Evolutionary conservation across 1,140 invertebrate genomes (phyloP).

Genomic region (Hyles vespertilio): DNA sequence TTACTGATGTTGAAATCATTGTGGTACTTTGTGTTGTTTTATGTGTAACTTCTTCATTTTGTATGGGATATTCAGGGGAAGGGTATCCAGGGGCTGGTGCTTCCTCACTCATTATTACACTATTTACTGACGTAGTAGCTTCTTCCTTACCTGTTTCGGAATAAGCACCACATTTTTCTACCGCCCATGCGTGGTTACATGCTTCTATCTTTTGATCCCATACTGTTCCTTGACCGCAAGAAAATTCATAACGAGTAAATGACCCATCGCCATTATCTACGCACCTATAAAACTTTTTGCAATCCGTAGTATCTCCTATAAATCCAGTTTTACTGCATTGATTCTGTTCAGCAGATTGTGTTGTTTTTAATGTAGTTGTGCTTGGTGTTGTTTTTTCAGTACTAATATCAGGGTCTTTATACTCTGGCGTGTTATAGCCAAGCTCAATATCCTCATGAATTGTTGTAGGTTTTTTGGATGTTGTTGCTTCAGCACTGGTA

Average conservation of each 20-base stretch:
- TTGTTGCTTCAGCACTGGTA: constrained; percentile 34
- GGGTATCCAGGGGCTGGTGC: not conserved
- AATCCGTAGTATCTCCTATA: constrained; percentile 76
- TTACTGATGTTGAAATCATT: constrained; percentile 37
- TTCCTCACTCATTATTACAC: not conserved
- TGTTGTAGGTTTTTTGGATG: constrained; percentile 11
- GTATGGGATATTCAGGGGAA: not conserved
- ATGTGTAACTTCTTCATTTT: not conserved
- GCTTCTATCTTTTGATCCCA: constrained; percentile 78
- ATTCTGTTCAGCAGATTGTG: constrained; percentile 8
- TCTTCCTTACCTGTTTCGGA: not conserved
- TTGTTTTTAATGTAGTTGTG: too few relatives aligned
- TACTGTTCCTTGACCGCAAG: constrained; percentile 79
- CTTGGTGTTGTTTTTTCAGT: too few relatives aligned
- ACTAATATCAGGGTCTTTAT: too few relatives aligned
- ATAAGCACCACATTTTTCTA: constrained; percentile 34
- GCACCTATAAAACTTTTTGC: constrained; percentile 82
- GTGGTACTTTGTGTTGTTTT: not conserved
- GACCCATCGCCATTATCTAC: constrained; percentile 77
- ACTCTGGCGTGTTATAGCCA: constrained; percentile 7
- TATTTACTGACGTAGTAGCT: not conserved
- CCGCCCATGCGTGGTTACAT: constrained; percentile 76
- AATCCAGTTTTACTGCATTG: constrained; percentile 72
- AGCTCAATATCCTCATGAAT: too few relatives aligned
- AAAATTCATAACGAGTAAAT: constrained; percentile 78